Evolutionary conservation across 2,797 vertebrate species (phyloP).

Genomic region (Myotis findleyi): DNA sequence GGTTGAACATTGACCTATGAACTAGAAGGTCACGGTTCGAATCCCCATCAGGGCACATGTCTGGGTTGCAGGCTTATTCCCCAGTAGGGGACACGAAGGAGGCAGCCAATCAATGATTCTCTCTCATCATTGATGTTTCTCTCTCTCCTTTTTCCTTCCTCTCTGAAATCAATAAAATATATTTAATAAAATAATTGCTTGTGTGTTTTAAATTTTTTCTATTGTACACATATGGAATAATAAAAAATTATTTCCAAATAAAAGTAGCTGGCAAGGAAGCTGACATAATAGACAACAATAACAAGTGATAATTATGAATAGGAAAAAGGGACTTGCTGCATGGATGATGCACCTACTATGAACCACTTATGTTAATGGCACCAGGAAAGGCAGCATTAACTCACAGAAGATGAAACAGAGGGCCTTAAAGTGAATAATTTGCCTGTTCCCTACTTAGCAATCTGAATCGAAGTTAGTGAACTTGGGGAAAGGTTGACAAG

Average conservation of each 20-base stretch:
- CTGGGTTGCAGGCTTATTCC: no score
- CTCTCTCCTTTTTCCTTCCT: no score
- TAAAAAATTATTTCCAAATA: conserved; percentile 47
- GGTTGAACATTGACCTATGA: no score
- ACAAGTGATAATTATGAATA: neutral
- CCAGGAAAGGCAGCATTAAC: neutral
- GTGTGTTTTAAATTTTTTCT: neutral
- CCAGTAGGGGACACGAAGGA: no score
- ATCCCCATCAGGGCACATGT: no score
- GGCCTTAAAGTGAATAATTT: neutral
- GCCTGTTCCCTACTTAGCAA: neutral
- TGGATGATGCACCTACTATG: neutral
- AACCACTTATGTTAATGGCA: neutral
- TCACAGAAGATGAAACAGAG: neutral
- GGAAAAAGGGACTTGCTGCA: conserved; percentile 4
- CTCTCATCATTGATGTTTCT: no score
- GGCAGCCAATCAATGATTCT: no score
- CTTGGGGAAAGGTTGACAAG: conserved; percentile 11
- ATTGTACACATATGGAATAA: neutral
- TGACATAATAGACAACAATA: neutral
- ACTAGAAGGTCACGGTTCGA: no score
- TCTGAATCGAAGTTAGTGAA: conserved; percentile 45
- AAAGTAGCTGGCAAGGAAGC: conserved; percentile 33
- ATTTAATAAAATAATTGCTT: neutral
- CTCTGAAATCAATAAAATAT: no score